These are phyloP conservation scores for Tetragonula carbonaria DNA, from an alignment of 2,888 invertebrate species.

Conservation along the genomic window DNA sequence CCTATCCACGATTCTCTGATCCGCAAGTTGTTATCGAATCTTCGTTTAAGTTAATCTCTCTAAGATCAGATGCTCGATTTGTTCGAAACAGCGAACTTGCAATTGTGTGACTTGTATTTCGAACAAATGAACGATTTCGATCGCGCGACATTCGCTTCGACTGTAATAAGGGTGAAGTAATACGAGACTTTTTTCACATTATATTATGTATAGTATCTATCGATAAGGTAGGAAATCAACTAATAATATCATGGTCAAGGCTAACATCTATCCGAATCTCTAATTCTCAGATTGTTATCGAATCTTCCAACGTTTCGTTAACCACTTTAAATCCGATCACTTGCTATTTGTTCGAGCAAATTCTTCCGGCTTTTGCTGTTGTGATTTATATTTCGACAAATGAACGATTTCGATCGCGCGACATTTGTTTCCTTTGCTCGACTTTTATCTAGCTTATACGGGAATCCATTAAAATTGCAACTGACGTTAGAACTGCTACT, in stretches of 20 bases:
- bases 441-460: no score
- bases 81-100: no score
- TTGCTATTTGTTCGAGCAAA: no score
- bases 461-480: no score
- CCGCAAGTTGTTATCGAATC: conserved; percentile 31
- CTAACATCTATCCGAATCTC: background rate
- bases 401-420: conserved; percentile 12
- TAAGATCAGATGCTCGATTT: no score
- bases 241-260: background rate
- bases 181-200: background rate
- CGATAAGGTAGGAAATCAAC: conserved; percentile 17
- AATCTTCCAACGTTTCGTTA: conserved; percentile 8
- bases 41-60: conserved; percentile 28
- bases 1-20: conserved; percentile 29
- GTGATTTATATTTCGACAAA: background rate
- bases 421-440: background rate
- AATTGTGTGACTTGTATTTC: no score
- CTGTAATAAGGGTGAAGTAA: background rate
- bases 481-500: no score
- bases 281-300: background rate
- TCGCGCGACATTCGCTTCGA: background rate
- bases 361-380: background rate
- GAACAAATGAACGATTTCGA: no score
- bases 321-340: conserved; percentile 10
- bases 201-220: background rate